These are phyloP conservation scores for Plebejus argus DNA, from an alignment of 2,888 invertebrate genomes.

Conservation along the genomic window DNA sequence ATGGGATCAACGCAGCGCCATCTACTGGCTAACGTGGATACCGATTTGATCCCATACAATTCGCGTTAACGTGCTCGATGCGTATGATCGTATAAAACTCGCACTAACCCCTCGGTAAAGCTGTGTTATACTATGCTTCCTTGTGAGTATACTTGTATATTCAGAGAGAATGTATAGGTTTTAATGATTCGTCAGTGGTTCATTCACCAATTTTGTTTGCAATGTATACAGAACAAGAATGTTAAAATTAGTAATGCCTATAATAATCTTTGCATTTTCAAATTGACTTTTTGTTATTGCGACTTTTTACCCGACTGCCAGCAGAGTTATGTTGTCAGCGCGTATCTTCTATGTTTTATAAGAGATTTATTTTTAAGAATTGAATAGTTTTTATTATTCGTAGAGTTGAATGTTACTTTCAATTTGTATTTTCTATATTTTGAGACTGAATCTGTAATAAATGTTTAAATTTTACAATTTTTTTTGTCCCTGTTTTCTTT, in stretches of 20 bases:
- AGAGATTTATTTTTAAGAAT: background rate
- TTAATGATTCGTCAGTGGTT: constrained; percentile 14
- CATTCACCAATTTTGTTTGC: constrained; percentile 20
- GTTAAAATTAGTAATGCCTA: background rate
- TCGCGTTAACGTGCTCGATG: no score
- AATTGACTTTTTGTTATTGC: background rate
- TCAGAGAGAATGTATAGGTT: constrained; percentile 67
- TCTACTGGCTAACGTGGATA: no score
- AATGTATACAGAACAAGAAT: background rate
- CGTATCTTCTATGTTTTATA: no score
- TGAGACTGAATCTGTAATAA: constrained; percentile 7
- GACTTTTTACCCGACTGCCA: no score
- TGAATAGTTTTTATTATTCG: no score
- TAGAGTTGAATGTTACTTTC: constrained; percentile 1
- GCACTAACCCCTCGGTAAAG: no score
- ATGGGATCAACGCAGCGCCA: no score
- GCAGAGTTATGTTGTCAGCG: no score
- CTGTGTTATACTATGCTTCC: constrained; percentile 60
- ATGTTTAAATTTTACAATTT: background rate
- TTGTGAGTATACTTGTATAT: constrained; percentile 75
- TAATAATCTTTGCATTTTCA: background rate
- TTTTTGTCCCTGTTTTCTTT: no score
- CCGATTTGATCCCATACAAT: no score
- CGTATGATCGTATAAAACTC: no score
- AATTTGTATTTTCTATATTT: background rate